Conservation (phyloP, 2,888 invertebrate species). For the Limnephilus auricula region DNA sequence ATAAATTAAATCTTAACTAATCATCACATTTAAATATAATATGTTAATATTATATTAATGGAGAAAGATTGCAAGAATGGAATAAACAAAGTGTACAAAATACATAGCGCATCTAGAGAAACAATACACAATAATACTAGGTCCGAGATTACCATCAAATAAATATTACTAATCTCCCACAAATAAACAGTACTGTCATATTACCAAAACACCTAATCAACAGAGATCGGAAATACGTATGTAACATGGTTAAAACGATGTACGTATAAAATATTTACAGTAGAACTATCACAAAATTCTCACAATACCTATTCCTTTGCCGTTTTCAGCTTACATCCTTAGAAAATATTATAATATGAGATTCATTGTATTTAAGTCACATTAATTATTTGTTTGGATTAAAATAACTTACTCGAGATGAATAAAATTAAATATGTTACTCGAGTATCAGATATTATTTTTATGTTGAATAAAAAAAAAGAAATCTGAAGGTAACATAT, state of each 20-base stretch:
- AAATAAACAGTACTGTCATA: neutral
- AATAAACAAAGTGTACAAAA: constrained; percentile 41
- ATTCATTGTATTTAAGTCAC: neutral
- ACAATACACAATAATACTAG: constrained; percentile 35
- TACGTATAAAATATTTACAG: no score
- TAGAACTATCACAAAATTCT: no score
- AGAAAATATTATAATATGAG: neutral
- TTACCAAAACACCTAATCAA: neutral
- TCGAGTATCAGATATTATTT: no score
- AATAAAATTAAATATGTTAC: no score
- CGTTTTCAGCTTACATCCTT: neutral
- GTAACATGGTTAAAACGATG: neutral
- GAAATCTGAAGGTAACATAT: neutral
- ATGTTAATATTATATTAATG: constrained; percentile 40
- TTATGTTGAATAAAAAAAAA: neutral
- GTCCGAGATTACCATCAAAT: constrained; percentile 9
- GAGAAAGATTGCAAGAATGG: constrained; percentile 36
- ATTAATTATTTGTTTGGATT: neutral
- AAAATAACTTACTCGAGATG: neutral
- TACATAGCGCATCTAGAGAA: constrained; percentile 30
- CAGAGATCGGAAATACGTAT: neutral
- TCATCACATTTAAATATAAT: constrained; percentile 54
- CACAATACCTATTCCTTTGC: neutral
- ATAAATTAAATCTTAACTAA: constrained; percentile 58
- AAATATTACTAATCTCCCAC: neutral